Conservation (phyloP, 2,888 invertebrate species). For the Lithosia quadra region DNA sequence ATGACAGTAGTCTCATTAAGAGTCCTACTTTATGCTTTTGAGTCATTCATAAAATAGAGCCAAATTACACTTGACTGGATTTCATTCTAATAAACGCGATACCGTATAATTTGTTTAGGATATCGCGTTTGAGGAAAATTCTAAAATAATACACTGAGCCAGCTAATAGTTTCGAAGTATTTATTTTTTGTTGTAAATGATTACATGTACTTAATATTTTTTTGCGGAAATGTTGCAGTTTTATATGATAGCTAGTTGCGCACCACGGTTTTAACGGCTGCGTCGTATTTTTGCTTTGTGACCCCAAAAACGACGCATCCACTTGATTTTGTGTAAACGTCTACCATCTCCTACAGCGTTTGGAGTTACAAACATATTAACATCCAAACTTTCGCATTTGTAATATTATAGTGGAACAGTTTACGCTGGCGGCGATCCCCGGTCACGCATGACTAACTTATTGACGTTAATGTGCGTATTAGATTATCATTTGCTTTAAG, state of each 20-base stretch:
- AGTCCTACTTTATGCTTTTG: no score
- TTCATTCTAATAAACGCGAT: not conserved
- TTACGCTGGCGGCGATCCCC: not conserved
- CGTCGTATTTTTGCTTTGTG: no score
- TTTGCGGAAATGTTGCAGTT: conserved; percentile 19
- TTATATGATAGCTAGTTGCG: not conserved
- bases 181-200: conserved; percentile 6
- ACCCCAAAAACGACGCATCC: no score
- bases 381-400: no score
- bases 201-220: not conserved
- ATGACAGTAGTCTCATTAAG: no score
- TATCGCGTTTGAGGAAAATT: conserved; percentile 9
- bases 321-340: no score
- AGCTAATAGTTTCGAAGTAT: conserved; percentile 12
- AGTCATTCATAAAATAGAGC: no score
- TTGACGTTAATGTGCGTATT: not conserved
- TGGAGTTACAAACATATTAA: no score
- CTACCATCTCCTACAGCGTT: not conserved
- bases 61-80: no score
- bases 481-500: not conserved
- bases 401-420: not conserved
- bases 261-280: not conserved
- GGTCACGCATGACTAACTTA: not conserved
- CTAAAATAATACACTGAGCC: conserved; percentile 3
- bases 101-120: not conserved